phyloP scores from a whole-genome alignment of 1,140 invertebrate genomes.

The Periplaneta americana region DNA sequence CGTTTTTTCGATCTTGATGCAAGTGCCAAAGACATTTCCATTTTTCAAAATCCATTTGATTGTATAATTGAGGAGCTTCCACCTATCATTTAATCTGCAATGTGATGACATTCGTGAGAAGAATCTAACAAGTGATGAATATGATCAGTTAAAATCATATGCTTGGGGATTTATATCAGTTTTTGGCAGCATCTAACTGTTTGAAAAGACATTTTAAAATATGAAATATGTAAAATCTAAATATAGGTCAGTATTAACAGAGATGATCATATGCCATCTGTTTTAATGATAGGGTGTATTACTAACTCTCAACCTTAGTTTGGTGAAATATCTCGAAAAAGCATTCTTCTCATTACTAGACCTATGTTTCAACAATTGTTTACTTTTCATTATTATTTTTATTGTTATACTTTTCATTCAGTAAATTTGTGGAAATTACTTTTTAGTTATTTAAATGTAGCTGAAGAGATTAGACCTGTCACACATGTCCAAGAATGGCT shows the following conservation, averaged over 20 bases:
- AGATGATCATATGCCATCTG: no score
- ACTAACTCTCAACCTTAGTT: background rate
- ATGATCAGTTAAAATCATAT: constrained; percentile 11
- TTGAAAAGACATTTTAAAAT: constrained; percentile 16
- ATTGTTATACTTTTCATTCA: no score
- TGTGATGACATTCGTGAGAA: constrained; percentile 7
- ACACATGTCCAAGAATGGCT: no score
- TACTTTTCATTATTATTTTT: no score
- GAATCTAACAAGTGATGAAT: constrained; percentile 12
- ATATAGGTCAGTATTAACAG: constrained; percentile 14
- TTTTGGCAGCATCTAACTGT: constrained; percentile 8
- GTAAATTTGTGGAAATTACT: no score
- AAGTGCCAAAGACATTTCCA: background rate
- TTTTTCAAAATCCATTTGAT: background rate
- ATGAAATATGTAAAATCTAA: constrained; percentile 12
- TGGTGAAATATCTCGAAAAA: background rate
- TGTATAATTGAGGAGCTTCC: constrained; percentile 13
- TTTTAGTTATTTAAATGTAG: no score
- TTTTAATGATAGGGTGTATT: background rate
- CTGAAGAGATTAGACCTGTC: no score
- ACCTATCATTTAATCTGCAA: constrained; percentile 6
- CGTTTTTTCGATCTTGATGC: constrained; percentile 1
- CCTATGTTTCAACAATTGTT: no score
- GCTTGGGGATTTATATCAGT: constrained; percentile 10
- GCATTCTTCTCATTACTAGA: no score